A percentile compares a stretch with the other conserved stretches of the same genome.
Evolutionary conservation across 2,888 invertebrate genomes (phyloP).

Genomic region (Drosophila mayaguana): DNA sequence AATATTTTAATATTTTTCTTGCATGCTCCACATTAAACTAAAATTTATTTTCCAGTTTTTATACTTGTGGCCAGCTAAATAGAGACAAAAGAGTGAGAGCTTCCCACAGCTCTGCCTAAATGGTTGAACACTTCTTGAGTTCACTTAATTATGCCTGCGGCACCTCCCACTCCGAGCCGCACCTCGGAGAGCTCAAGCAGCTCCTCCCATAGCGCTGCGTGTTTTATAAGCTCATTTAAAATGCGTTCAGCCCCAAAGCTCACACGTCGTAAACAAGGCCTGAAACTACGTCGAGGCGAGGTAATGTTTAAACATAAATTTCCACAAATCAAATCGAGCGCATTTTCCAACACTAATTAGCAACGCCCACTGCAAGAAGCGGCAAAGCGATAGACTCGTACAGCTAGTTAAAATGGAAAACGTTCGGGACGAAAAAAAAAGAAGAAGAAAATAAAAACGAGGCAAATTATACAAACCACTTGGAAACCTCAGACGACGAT

Average conservation of each 20-base stretch:
- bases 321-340: constrained; percentile 78
- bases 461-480: constrained; percentile 52
- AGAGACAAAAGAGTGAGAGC: constrained; percentile 27
- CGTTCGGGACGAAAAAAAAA: constrained; percentile 41
- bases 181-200: background rate
- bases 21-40: no score
- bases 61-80: constrained; percentile 16
- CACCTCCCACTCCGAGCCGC: constrained; percentile 18
- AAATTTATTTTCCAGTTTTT: no score
- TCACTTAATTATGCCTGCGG: constrained; percentile 35
- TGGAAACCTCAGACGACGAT: constrained; percentile 59
- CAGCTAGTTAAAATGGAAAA: constrained; percentile 69
- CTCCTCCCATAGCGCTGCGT: background rate
- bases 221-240: constrained; percentile 56
- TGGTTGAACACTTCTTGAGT: constrained; percentile 20
- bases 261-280: constrained; percentile 70
- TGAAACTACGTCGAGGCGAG: constrained; percentile 38
- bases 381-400: constrained; percentile 33
- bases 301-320: constrained; percentile 74
- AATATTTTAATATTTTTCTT: no score
- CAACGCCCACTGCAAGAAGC: constrained; percentile 72
- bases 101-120: constrained; percentile 37
- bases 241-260: constrained; percentile 72
- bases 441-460: constrained; percentile 34
- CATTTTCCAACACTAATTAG: constrained; percentile 80